Percentiles rank a stretch among this genome's conserved stretches.
Evolutionary conservation across 2,113 vertebrate genomes (phyloP).

Genomic region (Egretta garzetta): DNA sequence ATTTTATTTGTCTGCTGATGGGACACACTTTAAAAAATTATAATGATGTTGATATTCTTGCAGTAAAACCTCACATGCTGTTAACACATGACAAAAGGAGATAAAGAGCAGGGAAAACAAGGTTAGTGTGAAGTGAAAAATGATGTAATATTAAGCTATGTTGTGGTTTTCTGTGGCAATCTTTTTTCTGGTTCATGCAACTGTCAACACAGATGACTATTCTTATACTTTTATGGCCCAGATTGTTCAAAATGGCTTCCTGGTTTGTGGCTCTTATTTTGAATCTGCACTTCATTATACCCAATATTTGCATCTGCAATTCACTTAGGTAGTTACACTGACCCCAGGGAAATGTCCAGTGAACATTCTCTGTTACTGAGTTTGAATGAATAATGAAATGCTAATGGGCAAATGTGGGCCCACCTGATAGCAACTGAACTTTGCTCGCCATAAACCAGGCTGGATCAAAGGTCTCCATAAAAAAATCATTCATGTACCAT

Average conservation of each 20-base stretch:
- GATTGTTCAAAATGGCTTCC: neutral
- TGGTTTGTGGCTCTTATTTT: neutral
- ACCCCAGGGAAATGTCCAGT: neutral
- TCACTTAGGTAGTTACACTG: neutral
- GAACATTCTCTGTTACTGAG: neutral
- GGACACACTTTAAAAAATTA: neutral
- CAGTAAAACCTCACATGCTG: neutral
- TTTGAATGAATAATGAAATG: slow-evolving; percentile 26
- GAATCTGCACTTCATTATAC: neutral
- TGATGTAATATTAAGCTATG: neutral
- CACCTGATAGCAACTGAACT: neutral
- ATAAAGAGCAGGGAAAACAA: neutral
- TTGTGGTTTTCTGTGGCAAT: neutral
- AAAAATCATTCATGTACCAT: neutral
- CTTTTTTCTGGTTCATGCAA: neutral
- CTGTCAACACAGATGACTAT: neutral
- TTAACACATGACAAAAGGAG: neutral
- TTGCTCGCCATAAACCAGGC: neutral
- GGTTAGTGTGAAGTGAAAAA: neutral
- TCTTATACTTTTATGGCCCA: neutral
- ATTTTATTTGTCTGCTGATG: neutral
- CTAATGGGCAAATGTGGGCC: neutral
- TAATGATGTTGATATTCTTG: neutral
- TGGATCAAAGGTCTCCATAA: neutral
- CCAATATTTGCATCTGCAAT: slow-evolving; percentile 1